A percentile compares a stretch with the other conserved stretches of the same genome.
Conservation (phyloP, 2,113 vertebrate species). For the Syngnathus floridae region DNA sequence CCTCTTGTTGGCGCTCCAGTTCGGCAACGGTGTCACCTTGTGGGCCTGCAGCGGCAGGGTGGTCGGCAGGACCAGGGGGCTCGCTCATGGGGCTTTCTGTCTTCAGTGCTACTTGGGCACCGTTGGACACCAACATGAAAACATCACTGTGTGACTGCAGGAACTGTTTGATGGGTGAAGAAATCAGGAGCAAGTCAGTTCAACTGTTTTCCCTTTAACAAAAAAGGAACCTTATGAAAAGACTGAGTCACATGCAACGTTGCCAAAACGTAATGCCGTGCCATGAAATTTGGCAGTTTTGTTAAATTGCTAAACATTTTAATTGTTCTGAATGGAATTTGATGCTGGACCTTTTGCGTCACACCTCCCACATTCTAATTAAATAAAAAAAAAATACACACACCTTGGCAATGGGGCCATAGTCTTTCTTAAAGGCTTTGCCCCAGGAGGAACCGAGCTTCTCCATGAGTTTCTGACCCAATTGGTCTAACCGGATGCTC, state of each 20-base stretch:
- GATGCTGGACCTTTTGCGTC: background rate
- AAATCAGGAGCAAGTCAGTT: background rate
- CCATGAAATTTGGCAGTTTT: no score
- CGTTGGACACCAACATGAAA: conserved; percentile 78
- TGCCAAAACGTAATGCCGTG: no score
- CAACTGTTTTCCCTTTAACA: no score
- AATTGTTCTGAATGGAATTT: no score
- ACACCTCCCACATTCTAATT: background rate
- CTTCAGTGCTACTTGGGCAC: conserved; percentile 74
- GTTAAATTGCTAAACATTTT: no score
- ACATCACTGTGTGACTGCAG: conserved; percentile 80
- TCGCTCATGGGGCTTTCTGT: conserved; percentile 27
- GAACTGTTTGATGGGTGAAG: conserved; percentile 68
- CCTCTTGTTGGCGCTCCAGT: conserved; percentile 35
- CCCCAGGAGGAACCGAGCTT: conserved; percentile 86
- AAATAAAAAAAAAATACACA: conserved; percentile 35
- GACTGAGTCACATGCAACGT: no score
- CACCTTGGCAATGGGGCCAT: conserved; percentile 85
- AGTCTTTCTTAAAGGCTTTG: conserved; percentile 83
- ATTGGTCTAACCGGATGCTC: conserved; percentile 75
- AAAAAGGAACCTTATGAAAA: no score
- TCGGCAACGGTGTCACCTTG: conserved; percentile 16
- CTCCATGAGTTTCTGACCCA: conserved; percentile 88
- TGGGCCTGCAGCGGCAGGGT: background rate
- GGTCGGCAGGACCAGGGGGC: conserved; percentile 29